Base-by-base conservation (phyloP, 2,797 vertebrate genomes). In the Fistularia tabacaria region DNA sequence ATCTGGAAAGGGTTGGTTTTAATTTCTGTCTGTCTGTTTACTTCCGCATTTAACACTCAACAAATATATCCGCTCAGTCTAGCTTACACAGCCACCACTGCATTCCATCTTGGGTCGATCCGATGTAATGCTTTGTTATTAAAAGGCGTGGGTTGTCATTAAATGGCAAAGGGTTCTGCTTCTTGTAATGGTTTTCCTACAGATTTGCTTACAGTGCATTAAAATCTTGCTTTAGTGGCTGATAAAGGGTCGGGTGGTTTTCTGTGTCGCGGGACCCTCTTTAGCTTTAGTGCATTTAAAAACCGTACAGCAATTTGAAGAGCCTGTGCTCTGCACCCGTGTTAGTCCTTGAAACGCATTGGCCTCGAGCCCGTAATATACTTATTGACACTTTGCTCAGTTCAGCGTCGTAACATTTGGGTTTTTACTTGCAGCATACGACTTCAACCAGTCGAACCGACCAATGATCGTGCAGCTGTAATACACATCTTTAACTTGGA, bases 181-280 rank as follows among this genome's bases (percentile, higher is more conserved):
- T 77, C 40, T 51, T 78, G 41, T 78, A 80, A 75, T 85, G 76
- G 57, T 64, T 83, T 85, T 69, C 38, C 61, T 68, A 63, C 49
- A 74, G 64, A 81, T 87, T 80, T 87, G 82, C 82, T 85, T 79
- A 82, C 80, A 51, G 42, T 72, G 82, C 87, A 79, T 73, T 78
- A 79, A 71, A 72, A 59, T 43, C 49, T 9, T 51, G 42, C 45
- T 42, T 55, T 48, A 40, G 70, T 78, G 62, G 65, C 54, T 58
- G 9, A 71, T 81, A 66, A 36, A 42, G 44, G 40, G 49, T 60
- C 57, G 36, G 7, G 25, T 5, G 25, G 36, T 49, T 71, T 63
- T 66, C 9, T 54, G 52, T 56, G n/a, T 56, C 38, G 9, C 61
- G 51, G 47, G 57, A 63, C 65, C 55, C 72, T 25, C 38, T 62